phyloP scores from a whole-genome alignment of 2,888 invertebrate species.

The Macropis europaea region DNA sequence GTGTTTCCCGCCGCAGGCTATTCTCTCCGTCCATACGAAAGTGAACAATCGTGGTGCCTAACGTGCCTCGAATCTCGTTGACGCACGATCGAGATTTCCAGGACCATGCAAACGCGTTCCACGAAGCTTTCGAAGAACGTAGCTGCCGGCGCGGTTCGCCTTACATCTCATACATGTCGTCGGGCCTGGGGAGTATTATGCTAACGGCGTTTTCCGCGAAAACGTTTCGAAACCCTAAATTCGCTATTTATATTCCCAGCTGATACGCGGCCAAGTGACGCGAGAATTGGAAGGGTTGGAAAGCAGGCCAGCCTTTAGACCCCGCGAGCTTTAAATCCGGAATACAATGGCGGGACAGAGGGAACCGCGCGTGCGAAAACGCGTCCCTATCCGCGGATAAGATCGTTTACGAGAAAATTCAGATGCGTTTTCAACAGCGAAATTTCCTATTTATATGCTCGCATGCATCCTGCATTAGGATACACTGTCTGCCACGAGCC shows the following conservation, averaged over 20 bases:
- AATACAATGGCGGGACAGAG: conserved; percentile 30
- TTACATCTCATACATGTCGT: conserved; percentile 41
- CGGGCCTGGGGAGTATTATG: conserved; percentile 62
- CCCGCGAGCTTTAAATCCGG: conserved; percentile 19
- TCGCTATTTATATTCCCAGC: conserved; percentile 72
- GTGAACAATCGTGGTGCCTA: background rate
- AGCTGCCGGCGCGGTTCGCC: conserved; percentile 9
- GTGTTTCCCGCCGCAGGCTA: background rate
- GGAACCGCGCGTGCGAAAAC: conserved; percentile 32
- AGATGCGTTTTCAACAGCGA: conserved; percentile 17
- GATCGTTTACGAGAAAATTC: conserved; percentile 33
- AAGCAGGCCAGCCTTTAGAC: background rate
- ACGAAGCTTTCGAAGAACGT: background rate
- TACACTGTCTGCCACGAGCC: background rate
- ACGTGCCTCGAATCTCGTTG: background rate
- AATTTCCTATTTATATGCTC: conserved; percentile 64
- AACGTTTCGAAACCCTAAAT: conserved; percentile 65
- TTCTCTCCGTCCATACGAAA: background rate
- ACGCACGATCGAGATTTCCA: background rate
- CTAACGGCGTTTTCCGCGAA: conserved; percentile 61
- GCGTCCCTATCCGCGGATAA: conserved; percentile 13
- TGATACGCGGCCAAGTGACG: conserved; percentile 51
- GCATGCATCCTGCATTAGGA: conserved; percentile 35
- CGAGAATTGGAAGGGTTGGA: conserved; percentile 1
- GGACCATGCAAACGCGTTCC: background rate